A percentile compares a stretch with the other conserved stretches of the same genome.
phyloP scores from a whole-genome alignment of 1,140 invertebrate species.

The Drosophila kikkawai region DNA sequence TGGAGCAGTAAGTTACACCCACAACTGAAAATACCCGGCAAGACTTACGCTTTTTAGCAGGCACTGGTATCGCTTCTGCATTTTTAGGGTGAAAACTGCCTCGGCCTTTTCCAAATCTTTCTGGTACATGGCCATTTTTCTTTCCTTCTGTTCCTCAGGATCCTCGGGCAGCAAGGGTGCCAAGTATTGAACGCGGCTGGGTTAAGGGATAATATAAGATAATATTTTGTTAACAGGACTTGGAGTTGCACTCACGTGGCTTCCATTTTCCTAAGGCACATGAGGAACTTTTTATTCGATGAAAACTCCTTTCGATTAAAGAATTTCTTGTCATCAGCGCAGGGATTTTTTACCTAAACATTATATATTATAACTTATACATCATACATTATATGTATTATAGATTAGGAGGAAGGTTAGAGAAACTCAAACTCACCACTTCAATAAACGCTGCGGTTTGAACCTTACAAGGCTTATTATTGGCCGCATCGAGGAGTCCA shows the following conservation, averaged over 20 bases:
- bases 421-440: neutral
- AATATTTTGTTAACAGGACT: too few species aligned
- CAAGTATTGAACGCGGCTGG: conserved; percentile 83
- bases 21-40: neutral
- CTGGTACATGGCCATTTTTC: conserved; percentile 47
- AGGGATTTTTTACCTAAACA: conserved; percentile 1
- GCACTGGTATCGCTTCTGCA: conserved; percentile 85
- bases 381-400: too few species aligned
- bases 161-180: conserved; percentile 85
- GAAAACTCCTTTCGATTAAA: conserved; percentile 55
- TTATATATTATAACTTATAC: too few species aligned
- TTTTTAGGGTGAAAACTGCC: conserved; percentile 75
- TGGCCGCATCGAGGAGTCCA: neutral
- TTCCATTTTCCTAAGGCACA: conserved; percentile 68
- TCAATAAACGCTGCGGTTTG: neutral
- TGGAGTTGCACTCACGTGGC: conserved; percentile 42
- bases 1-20: conserved; percentile 5
- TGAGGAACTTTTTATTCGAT: conserved; percentile 58
- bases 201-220: neutral
- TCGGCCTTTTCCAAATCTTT: conserved; percentile 61
- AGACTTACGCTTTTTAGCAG: conserved; percentile 84
- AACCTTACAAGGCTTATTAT: conserved; percentile 10
- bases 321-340: conserved; percentile 7
- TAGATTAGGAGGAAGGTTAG: too few species aligned
- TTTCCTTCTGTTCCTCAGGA: conserved; percentile 86